Evolutionary conservation across 2,797 vertebrate genomes (phyloP), one percentile per base, ranked within the genome.

Genomic region (Anguilla obscura): DNA sequence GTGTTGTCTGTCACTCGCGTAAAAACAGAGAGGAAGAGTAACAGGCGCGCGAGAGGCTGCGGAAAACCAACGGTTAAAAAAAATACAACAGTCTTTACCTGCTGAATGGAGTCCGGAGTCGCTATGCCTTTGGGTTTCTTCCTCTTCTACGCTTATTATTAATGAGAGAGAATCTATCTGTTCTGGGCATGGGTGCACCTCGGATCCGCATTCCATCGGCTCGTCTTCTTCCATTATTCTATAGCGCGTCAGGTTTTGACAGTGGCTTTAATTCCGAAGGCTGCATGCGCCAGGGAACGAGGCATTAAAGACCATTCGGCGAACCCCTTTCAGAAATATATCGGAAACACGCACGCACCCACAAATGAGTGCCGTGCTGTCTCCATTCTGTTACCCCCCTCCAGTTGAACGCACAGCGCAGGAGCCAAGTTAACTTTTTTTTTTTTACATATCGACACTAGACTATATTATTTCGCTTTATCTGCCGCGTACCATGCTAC

Each of bases 141-240:
- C 95, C 94, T 95, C 95, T 90, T 95, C 94, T 88, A 94, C 94
- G 95, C 95, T 93, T 93, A 96, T 95, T 93, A 95, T 95, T 94
- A 96, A 95, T 93, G 95, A 95, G 94, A 95, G 93, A 90, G 94
- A 93, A 93, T 95, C 94, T 83, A 94, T 84, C 91, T 94, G 94
- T 91, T 95, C 93, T 91, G 93, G 91, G 87, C 94, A 89, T 88
- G 93, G 94, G 91, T 93, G 94, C 90, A 93, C 93, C 92, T 90
- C 94, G 48, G 94, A 92, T 91, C 93, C 92, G 90, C 89, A 89
- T 80, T 90, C 91, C 91, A 90, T 92, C 88, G 93, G 63, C 76
- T 90, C 94, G 27, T 90, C 90, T 93, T 94, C 94, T 88, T 96
- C 96, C 96, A 96, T 96, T 92, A 88, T 94, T 80, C 86, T 88